Base-by-base conservation (phyloP, 2,113 vertebrate genomes). In the Brevimyrus niger region DNA sequence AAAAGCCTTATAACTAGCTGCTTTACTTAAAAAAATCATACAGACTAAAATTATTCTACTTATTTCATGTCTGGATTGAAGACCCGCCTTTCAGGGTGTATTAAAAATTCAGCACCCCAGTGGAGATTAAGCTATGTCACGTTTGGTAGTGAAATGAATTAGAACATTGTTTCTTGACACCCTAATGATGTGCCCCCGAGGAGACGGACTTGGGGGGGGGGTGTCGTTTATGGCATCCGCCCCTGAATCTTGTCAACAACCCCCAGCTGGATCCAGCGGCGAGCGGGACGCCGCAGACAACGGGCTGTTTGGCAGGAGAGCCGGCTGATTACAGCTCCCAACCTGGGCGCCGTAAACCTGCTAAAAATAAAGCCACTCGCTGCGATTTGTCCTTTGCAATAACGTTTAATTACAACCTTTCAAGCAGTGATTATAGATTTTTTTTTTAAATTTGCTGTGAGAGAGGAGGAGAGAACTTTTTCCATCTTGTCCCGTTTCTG, bases 341-440 rank as follows among this genome's bases (percentile, higher is more conserved):
- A 86, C 85, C 85, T 86, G 85, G 85, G 47, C 48, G 48, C 48
- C 27, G 3, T 86, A 50, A 86, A 42, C 50, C 31, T 21, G 51
- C 86, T 87, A 87, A 87, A 87, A 87, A 87, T 87, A 87, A 42
- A 55, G 53, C 7, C 27, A 19, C 35, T 87, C 27, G 10, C 51
- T 38, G 35, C 21, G 50, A 87, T 87, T 58, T 58, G 86, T 58
- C 86, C 86, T 44, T 87, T 21, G 86, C 86, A 87, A n/a, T 42
- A 61, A 87, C 53, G 51, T 61, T 55, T 87, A 87, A 87, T 87
- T 87, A 87, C 86, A 87, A 53, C 86, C 51, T 35, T 55, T 53
- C 50, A 31, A 61, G 86, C 38, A 51, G 86, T 55, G 53, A 87
- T 87, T 58, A 42, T 87, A 42, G 21, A 61, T 51, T 19, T 80